Base-by-base conservation (phyloP, 2,888 invertebrate genomes). In the Lasioglossum leucozonium region DNA sequence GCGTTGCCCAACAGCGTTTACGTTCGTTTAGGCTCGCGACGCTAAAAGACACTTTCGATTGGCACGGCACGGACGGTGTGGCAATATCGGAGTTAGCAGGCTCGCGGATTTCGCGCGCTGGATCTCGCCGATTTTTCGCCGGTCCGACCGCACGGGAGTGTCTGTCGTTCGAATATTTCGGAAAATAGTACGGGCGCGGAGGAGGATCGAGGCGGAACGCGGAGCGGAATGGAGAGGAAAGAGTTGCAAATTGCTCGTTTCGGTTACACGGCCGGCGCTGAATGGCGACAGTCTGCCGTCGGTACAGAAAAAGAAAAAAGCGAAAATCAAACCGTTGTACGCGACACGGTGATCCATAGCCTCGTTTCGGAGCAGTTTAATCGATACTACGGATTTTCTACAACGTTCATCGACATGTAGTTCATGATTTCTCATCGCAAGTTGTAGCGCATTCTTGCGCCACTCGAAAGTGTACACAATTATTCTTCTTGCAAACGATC, bases 201-300 rank as follows among this genome's bases (percentile, higher is more conserved):
- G 8, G 22, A 51, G 22, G 51, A 51, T 51, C 51, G 51, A 51
- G n/a, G 51, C 51, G 51, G 51, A 22, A 51, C 51, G 3, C 51
- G 3, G 22, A 51, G 10, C 22, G 51, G 65, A 30, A 30, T 16
- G 65, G 65, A 65, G 18, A 30, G 34, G 65, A 65, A 30, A 65
- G 34, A 18, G 65, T 34, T 30, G 65, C 18, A 65, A 65, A 65
- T 65, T 65, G 65, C 65, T 65, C 65, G 65, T 65, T 65, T 65
- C 65, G 65, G 65, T 65, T 65, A 65, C 65, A 34, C 18, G 34
- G 4, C 30, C 30, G 34, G 16, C 58, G 65, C 18, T 65, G 65
- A 65, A 65, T 65, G 65, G 58, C 51, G 22, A 51, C 51, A 51
- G 51, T n/a, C 22, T n/a, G 51, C 3, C 51, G 10, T n/a, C 8